Conservation (phyloP, 2,888 invertebrate genomes). For the Melanotus villosus region DNA sequence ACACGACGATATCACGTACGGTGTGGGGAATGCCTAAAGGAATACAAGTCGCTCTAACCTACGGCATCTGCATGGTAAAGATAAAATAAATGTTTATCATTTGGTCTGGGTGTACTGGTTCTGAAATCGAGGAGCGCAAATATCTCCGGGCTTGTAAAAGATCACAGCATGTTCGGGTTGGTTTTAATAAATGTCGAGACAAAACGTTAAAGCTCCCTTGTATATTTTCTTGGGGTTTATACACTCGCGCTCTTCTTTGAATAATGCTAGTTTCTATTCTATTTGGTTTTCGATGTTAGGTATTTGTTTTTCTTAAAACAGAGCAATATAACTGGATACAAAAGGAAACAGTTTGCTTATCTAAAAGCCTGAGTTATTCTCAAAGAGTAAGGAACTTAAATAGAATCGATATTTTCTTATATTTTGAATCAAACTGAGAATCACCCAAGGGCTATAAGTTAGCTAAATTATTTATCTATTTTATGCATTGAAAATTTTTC, state of each 20-base stretch:
- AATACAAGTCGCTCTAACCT: slow-evolving; percentile 20
- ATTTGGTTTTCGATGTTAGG: too few species aligned
- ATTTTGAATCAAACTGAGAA: too few species aligned
- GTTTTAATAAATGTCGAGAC: slow-evolving; percentile 24
- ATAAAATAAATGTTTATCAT: slow-evolving; percentile 34
- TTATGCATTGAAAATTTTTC: too few species aligned
- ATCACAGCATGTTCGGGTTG: slow-evolving; percentile 18
- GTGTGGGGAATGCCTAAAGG: slow-evolving; percentile 20
- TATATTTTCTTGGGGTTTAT: slow-evolving; percentile 13
- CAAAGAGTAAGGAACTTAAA: too few species aligned
- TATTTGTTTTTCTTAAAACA: too few species aligned
- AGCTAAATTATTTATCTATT: too few species aligned
- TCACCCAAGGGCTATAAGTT: too few species aligned
- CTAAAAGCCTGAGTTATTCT: too few species aligned
- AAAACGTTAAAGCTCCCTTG: slow-evolving; percentile 4
- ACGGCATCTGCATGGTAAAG: slow-evolving; percentile 24
- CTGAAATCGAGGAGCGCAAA: slow-evolving; percentile 17
- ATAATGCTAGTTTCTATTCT: not conserved
- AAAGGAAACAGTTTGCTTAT: too few species aligned
- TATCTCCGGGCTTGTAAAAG: slow-evolving; percentile 21
- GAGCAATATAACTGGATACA: too few species aligned
- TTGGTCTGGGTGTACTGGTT: slow-evolving; percentile 19
- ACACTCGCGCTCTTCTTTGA: not conserved
- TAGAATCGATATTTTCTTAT: too few species aligned
- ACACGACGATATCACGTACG: slow-evolving; percentile 36